Evolutionary conservation across 2,113 vertebrate species (phyloP).

Genomic region (Chauna torquata): DNA sequence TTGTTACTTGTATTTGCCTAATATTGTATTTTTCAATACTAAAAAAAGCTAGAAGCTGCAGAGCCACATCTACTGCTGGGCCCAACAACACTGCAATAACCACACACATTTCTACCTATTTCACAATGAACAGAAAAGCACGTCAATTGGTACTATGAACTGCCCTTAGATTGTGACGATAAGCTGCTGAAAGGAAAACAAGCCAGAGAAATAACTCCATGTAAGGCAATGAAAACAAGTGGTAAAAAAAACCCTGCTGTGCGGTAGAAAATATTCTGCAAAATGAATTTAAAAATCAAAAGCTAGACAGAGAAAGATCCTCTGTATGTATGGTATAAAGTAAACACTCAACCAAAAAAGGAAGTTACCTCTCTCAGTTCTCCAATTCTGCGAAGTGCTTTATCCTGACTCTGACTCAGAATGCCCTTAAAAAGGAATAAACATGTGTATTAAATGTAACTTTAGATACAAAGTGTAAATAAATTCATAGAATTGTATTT

Average conservation of each 20-base stretch:
- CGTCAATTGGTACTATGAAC: not conserved
- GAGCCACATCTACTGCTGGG: not conserved
- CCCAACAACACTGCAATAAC: not conserved
- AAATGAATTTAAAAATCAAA: not conserved
- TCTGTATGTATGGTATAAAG: not conserved
- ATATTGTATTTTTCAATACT: not conserved
- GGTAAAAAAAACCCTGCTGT: not conserved
- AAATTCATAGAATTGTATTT: not conserved
- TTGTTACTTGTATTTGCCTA: not conserved
- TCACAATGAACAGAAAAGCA: not conserved
- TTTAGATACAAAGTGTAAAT: not conserved
- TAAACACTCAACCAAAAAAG: not conserved
- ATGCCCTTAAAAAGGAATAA: conserved; percentile 79
- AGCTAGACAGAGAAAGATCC: not conserved
- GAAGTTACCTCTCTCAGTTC: conserved; percentile 91
- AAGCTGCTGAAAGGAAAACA: not conserved
- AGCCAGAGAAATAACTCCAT: not conserved
- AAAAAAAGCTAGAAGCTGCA: not conserved
- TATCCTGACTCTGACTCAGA: conserved; percentile 96
- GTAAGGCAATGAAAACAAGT: not conserved
- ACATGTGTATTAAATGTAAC: not conserved
- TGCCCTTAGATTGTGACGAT: not conserved
- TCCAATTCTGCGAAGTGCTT: conserved; percentile 92
- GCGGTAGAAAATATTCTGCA: not conserved
- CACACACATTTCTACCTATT: not conserved